Evolutionary conservation across 2,888 invertebrate species (phyloP).

Genomic region (Apodemia mormo): DNA sequence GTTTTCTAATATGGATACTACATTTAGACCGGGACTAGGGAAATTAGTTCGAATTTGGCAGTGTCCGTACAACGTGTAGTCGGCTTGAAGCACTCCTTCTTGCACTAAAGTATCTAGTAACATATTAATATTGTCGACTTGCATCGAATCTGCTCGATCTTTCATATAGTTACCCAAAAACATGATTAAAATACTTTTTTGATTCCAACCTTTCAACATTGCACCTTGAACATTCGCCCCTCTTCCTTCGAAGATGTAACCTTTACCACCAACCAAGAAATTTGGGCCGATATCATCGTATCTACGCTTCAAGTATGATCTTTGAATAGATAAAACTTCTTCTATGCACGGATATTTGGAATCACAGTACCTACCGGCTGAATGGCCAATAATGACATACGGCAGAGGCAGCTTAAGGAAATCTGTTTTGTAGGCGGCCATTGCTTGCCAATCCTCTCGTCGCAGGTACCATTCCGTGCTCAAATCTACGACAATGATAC

Average conservation of each 20-base stretch:
- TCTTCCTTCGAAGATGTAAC: conserved; percentile 64
- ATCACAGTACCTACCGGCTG: conserved; percentile 50
- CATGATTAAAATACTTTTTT: conserved; percentile 56
- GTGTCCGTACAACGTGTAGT: conserved; percentile 55
- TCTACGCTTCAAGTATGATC: conserved; percentile 49
- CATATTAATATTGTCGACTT: conserved; percentile 54
- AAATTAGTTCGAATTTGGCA: conserved; percentile 55
- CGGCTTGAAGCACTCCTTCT: conserved; percentile 45
- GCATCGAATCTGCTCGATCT: conserved; percentile 43
- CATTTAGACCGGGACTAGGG: conserved; percentile 52
- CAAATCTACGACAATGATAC: conserved; percentile 55
- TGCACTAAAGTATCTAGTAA: conserved; percentile 52
- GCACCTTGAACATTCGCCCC: conserved; percentile 61
- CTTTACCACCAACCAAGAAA: conserved; percentile 61
- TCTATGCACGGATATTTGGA: conserved; percentile 54
- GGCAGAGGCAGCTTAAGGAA: conserved; percentile 54
- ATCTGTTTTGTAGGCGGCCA: conserved; percentile 49
- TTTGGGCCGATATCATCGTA: conserved; percentile 65
- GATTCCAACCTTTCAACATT: conserved; percentile 56
- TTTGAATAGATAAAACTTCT: conserved; percentile 52
- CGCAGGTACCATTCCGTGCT: conserved; percentile 67
- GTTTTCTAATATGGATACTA: conserved; percentile 47
- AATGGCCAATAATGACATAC: conserved; percentile 61
- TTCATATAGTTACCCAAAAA: conserved; percentile 61
- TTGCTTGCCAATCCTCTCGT: conserved; percentile 67